Conservation (phyloP, 2,888 invertebrate genomes). For the Hirtodrosophila duncani region DNA sequence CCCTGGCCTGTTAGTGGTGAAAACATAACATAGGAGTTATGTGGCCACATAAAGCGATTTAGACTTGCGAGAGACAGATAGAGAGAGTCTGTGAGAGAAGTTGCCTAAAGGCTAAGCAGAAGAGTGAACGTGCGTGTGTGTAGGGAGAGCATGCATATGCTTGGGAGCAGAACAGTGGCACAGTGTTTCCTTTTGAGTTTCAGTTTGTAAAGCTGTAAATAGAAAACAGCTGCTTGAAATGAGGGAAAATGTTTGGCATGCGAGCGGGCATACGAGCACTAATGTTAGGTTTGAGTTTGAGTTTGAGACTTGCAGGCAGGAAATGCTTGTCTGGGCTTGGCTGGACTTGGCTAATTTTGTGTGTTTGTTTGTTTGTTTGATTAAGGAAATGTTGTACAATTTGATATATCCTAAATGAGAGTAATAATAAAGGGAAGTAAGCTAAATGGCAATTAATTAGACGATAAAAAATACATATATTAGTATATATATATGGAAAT, state of each 20-base stretch:
- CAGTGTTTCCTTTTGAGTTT: neutral
- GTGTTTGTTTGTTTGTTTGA: neutral
- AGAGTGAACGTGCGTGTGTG: conserved; percentile 4
- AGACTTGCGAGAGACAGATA: conserved; percentile 18
- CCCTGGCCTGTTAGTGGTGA: too few relatives aligned
- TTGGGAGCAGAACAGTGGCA: neutral
- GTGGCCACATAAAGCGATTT: conserved; percentile 40
- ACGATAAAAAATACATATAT: too few relatives aligned
- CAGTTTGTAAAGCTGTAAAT: conserved; percentile 49
- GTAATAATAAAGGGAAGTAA: too few relatives aligned
- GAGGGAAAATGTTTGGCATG: too few relatives aligned
- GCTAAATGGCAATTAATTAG: too few relatives aligned
- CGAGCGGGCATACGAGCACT: too few relatives aligned
- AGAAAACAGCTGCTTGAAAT: conserved; percentile 61
- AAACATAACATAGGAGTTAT: conserved; percentile 44
- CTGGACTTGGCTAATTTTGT: conserved; percentile 3
- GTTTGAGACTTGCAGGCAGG: neutral
- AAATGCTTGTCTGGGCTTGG: too few relatives aligned
- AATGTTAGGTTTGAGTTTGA: neutral
- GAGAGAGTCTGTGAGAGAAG: conserved; percentile 1
- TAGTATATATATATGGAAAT: too few relatives aligned
- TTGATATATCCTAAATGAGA: too few relatives aligned
- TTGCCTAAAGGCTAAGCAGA: neutral
- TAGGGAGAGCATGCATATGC: neutral
- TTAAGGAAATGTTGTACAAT: too few relatives aligned